Base-by-base conservation (phyloP, 2,113 vertebrate species). In the Athene noctua region DNA sequence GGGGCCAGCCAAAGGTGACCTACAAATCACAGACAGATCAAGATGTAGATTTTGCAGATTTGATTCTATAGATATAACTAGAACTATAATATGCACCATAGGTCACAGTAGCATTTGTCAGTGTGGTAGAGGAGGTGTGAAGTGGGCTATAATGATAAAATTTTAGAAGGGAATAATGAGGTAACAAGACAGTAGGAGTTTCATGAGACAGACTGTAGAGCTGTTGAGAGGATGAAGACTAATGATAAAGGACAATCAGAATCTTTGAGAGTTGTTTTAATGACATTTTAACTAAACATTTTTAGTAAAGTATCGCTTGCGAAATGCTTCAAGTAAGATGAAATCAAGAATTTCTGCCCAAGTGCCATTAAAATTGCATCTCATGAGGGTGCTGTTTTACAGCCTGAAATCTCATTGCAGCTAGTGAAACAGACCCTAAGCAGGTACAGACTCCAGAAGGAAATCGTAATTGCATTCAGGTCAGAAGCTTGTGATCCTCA, bases 111-210 rank as follows among this genome's bases (percentile, higher is more conserved):
- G 71, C 91, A 66, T 75, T 88, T 94, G 52, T 86, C 49, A 84
- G 73, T 52, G 57, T 89, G 70, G 21, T 87, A 95, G 91, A 94
- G 91, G 86, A 95, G 91, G 70, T 94, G 80, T 92, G 88, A 94
- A 94, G 91, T 94, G 83, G 91, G 84, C 72, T 91, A 88, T 65
- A 80, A 86, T 52, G 90, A 54, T 72, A 42, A 68, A 38, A 86
- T 89, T 92, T 74, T 75, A 81, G 70, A 81, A 82, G 42, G 67
- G 74, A 94, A 88, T 95, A 91, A 88, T 88, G 84, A 94, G 59
- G 73, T 67, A 94, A 88, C 65, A 78, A 84, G 92, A 75, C 62
- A 93, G 90, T 94, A 88, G 80, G 91, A 94, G 83, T 94, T 93
- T 89, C 70, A 51, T 73, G 73, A 89, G 57, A 61, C 83, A 92